Base-by-base conservation (phyloP, 2,888 invertebrate species). In the Hetaerina titia region DNA sequence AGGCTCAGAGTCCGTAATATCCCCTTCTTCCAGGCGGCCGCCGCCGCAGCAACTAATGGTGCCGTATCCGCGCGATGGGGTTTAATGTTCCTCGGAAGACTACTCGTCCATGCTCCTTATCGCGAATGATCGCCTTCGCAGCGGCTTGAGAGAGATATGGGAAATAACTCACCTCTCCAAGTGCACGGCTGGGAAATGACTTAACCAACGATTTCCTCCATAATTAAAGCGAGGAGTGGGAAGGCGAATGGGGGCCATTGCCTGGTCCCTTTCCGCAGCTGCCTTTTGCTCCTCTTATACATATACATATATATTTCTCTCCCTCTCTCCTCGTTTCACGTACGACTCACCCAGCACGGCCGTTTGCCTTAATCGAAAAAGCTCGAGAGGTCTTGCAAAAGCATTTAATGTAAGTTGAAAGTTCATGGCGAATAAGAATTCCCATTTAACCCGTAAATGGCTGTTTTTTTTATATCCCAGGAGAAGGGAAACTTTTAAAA, bases 61-160 rank as follows among this genome's bases (percentile, higher is more conserved):
- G 64, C 90, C 64, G 63, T 90, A 90, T 25, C 63, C 90, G 17
- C 25, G 69, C 64, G 69, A 92, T 74, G 74, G 74, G 74, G 92
- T 92, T 92, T 92, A 92, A 92, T 92, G 92, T 69, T 92, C 92
- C 92, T 92, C 92, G 64, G 63, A 92, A 92, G 92, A 69, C 74
- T 25, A 74, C 45, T 92, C 64, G 69, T 92, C 63, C 92, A 45
- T 69, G 64, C 56, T 92, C 63, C 64, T 92, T 92, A 92, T 74
- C 92, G 92, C 69, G 92, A 69, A 92, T 92, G 92, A 92, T 92
- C 92, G 92, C 92, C 92, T 92, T 56, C n/a, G 69, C 64, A 45
- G 45, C 15, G 45, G 22, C 31, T 11, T 25, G 69, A 56, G 92
- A 25, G 19, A n/a, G 74, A 74, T 74, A 74, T 74, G 74, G 63